Conservation (phyloP, 1,140 invertebrate genomes). For the Arion vulgaris region DNA sequence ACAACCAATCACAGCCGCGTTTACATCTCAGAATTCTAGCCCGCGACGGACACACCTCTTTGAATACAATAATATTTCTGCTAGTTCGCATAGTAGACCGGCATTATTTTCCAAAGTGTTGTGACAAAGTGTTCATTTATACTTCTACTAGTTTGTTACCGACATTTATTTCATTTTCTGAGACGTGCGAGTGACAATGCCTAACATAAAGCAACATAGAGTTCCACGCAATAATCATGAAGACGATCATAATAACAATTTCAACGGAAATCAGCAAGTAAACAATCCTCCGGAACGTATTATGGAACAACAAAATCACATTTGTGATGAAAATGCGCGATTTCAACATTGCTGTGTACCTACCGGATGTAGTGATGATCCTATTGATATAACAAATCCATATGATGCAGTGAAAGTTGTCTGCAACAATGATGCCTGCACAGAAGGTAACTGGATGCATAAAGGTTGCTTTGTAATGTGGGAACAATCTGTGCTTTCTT, state of each 20-base stretch:
- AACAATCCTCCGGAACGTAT: conserved; percentile 6
- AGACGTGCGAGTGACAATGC: conserved; percentile 49
- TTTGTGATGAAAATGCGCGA: conserved; percentile 46
- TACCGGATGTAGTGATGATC: conserved; percentile 66
- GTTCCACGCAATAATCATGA: conserved; percentile 54
- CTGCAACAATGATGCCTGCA: conserved; percentile 95
- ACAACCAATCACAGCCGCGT: conserved; percentile 16
- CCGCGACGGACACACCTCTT: conserved; percentile 40
- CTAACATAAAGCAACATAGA: conserved; percentile 61
- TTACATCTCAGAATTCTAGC: conserved; percentile 20
- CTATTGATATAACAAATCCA: conserved; percentile 82
- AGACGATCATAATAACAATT: conserved; percentile 60
- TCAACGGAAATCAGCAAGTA: not conserved
- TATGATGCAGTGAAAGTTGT: conserved; percentile 85
- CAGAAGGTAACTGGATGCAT: conserved; percentile 92
- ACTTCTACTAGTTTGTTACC: not conserved
- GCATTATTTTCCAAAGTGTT: not conserved
- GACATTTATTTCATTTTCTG: not conserved
- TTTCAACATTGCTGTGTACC: conserved; percentile 61
- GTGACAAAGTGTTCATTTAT: not conserved
- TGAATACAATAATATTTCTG: conserved; percentile 11
- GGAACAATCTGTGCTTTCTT: conserved; percentile 91
- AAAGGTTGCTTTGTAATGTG: conserved; percentile 93
- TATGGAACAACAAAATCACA: conserved; percentile 34
- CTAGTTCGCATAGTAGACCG: not conserved